phyloP scores from a whole-genome alignment of 2,888 invertebrate genomes.

The Chorisops tibialis region DNA sequence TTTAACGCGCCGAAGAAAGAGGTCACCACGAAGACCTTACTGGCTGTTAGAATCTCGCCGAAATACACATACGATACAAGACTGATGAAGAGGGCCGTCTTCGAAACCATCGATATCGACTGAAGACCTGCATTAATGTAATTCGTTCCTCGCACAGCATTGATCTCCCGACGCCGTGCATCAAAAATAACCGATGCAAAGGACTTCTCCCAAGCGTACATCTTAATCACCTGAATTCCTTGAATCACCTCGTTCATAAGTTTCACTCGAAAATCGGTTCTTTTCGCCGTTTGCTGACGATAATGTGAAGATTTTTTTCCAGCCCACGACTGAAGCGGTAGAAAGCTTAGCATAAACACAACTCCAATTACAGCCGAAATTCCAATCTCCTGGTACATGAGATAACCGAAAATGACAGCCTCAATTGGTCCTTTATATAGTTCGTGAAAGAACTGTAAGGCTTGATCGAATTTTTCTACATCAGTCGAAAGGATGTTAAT shows the following conservation, averaged over 20 bases:
- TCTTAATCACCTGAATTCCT: constrained; percentile 82
- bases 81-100: constrained; percentile 73
- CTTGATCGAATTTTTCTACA: constrained; percentile 88
- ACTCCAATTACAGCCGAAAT: constrained; percentile 69
- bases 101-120: constrained; percentile 73
- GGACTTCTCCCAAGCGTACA: constrained; percentile 85
- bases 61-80: constrained; percentile 66
- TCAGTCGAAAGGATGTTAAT: constrained; percentile 96
- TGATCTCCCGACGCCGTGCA: constrained; percentile 70
- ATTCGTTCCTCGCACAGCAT: constrained; percentile 63
- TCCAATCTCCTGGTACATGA: constrained; percentile 60
- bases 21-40: constrained; percentile 74
- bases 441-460: constrained; percentile 84
- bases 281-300: constrained; percentile 67
- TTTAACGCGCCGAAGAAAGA: constrained; percentile 78
- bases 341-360: constrained; percentile 65
- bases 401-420: constrained; percentile 50
- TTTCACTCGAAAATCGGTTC: constrained; percentile 80
- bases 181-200: constrained; percentile 70
- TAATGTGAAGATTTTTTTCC: constrained; percentile 66
- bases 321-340: constrained; percentile 70
- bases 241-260: constrained; percentile 86
- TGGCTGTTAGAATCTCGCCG: constrained; percentile 66
- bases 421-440: constrained; percentile 85
- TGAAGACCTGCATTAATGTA: constrained; percentile 67